Percentiles rank a stretch among this genome's conserved stretches.
These are phyloP conservation scores for Drosophila obscura DNA, from an alignment of 1,140 invertebrate species.

Conservation along the genomic window DNA sequence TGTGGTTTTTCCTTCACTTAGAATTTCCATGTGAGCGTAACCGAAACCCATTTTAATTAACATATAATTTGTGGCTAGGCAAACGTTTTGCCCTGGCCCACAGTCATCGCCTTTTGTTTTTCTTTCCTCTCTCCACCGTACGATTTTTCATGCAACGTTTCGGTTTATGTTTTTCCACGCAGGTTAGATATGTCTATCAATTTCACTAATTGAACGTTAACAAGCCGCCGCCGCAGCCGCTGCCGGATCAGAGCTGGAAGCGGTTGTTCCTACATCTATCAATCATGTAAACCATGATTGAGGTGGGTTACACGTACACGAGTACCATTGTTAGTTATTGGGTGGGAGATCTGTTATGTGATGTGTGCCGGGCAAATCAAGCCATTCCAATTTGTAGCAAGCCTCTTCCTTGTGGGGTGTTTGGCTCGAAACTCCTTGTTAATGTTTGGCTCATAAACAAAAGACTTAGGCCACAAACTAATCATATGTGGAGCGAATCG, in stretches of 20 bases:
- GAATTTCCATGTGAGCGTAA: slow-evolving; percentile 68
- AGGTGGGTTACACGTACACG: slow-evolving; percentile 12
- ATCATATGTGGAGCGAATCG: slow-evolving; percentile 4
- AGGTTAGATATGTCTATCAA: slow-evolving; percentile 76
- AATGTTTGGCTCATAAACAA: slow-evolving; percentile 57
- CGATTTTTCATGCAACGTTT: slow-evolving; percentile 40
- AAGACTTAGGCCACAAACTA: slow-evolving; percentile 65
- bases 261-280: slow-evolving; percentile 60
- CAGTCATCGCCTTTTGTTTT: slow-evolving; percentile 14
- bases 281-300: slow-evolving; percentile 65
- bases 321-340: slow-evolving; percentile 54
- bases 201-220: slow-evolving; percentile 82
- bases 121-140: background rate
- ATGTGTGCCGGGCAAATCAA: background rate
- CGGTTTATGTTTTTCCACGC: slow-evolving; percentile 48
- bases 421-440: slow-evolving; percentile 22
- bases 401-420: slow-evolving; percentile 23
- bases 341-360: slow-evolving; percentile 36
- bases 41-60: slow-evolving; percentile 68
- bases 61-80: slow-evolving; percentile 63
- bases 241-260: slow-evolving; percentile 28
- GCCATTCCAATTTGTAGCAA: slow-evolving; percentile 11
- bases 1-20: slow-evolving; percentile 59
- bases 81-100: slow-evolving; percentile 39
- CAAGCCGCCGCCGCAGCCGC: slow-evolving; percentile 51